A percentile compares a stretch with the other conserved stretches of the same genome.
Conservation (phyloP, 2,888 invertebrate species). For the Pachymerium ferrugineum region DNA sequence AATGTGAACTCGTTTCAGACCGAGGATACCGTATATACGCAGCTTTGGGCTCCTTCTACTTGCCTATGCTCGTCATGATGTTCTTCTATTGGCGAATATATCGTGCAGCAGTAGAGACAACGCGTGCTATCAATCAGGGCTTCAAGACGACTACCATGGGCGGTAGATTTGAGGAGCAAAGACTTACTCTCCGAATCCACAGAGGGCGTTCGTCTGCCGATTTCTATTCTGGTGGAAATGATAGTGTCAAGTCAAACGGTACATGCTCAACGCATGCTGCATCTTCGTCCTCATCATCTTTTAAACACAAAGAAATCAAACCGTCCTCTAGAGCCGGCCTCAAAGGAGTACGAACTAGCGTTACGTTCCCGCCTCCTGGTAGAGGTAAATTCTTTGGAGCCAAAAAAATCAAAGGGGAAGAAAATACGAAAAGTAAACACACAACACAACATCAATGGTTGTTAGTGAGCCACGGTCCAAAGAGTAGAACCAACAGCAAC, state of each 20-base stretch:
- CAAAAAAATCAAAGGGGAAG: conserved; percentile 28
- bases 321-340: conserved; percentile 43
- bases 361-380: conserved; percentile 31
- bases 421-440: conserved; percentile 29
- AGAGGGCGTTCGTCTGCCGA: conserved; percentile 55
- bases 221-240: not conserved
- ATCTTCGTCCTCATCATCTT: conserved; percentile 9
- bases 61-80: conserved; percentile 95
- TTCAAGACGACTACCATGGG: conserved; percentile 45
- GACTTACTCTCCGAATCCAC: conserved; percentile 85
- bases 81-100: conserved; percentile 98
- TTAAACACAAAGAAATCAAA: not conserved
- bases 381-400: conserved; percentile 14
- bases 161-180: conserved; percentile 77
- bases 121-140: conserved; percentile 78
- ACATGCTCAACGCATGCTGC: not conserved
- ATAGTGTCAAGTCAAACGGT: conserved; percentile 33
- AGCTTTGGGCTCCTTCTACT: conserved; percentile 94
- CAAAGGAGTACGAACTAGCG: conserved; percentile 52
- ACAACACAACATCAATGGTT: conserved; percentile 33
- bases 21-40: conserved; percentile 95
- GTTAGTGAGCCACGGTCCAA: conserved; percentile 16
- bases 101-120: conserved; percentile 84
- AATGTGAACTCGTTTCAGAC: conserved; percentile 87
- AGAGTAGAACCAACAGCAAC: conserved; percentile 23